Percentiles rank a stretch among this genome's conserved stretches.
phyloP scores from a whole-genome alignment of 2,888 invertebrate genomes.

The Agrotis segetum region DNA sequence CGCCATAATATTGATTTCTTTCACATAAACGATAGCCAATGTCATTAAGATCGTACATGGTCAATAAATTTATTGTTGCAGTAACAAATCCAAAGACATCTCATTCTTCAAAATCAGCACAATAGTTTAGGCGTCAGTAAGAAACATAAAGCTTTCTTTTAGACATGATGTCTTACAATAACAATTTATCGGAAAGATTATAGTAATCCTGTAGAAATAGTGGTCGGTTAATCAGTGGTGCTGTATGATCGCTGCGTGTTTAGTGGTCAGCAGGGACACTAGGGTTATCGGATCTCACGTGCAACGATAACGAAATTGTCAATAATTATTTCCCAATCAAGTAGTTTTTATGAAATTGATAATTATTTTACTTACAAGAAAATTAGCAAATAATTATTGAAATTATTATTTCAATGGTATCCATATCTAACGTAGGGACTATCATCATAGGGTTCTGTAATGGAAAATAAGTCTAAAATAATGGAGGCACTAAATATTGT shows the following conservation, averaged over 20 bases:
- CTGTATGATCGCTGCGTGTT: conserved; percentile 44
- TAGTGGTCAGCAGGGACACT: conserved; percentile 51
- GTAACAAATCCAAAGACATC: background rate
- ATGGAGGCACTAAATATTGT: too few relatives aligned
- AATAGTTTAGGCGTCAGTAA: too few relatives aligned
- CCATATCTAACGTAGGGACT: too few relatives aligned
- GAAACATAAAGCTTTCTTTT: too few relatives aligned
- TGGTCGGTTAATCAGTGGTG: conserved; percentile 31
- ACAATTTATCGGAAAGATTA: conserved; percentile 9
- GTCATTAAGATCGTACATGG: too few relatives aligned
- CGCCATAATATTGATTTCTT: too few relatives aligned
- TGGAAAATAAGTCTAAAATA: background rate
- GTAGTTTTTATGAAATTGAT: conserved; percentile 23
- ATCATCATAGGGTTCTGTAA: too few relatives aligned
- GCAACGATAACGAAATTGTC: conserved; percentile 33
- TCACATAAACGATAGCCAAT: too few relatives aligned
- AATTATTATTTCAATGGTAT: background rate
- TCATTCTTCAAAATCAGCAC: background rate
- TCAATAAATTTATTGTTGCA: too few relatives aligned
- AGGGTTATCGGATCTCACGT: conserved; percentile 59
- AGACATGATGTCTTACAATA: background rate
- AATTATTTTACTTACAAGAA: conserved; percentile 5
- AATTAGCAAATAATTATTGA: conserved; percentile 2
- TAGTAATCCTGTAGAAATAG: conserved; percentile 41
- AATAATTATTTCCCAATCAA: conserved; percentile 45